Percentiles rank a stretch among this genome's conserved stretches.
phyloP scores from a whole-genome alignment of 1,140 invertebrate species.

The Tetragonula clypearis region DNA sequence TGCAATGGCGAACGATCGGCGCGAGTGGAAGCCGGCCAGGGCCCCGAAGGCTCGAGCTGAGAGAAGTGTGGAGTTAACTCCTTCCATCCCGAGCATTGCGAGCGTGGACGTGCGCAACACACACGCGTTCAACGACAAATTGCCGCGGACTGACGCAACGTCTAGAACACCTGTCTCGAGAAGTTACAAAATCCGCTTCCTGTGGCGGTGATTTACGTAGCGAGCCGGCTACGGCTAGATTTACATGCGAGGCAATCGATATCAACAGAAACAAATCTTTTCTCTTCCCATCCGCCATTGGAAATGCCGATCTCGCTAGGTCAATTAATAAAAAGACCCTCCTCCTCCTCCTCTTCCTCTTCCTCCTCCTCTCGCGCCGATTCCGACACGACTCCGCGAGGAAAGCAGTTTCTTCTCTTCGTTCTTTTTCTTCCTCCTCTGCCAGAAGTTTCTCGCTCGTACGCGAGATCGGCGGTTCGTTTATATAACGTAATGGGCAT shows the following conservation, averaged over 20 bases:
- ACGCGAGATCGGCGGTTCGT: conserved; percentile 19
- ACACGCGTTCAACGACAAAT: conserved; percentile 55
- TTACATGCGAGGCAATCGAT: conserved; percentile 7
- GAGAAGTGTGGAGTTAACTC: conserved; percentile 27
- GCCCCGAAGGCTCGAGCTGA: not conserved
- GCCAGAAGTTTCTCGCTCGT: not conserved
- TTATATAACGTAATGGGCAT: conserved; percentile 56
- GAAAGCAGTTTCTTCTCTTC: not conserved
- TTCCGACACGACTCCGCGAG: not conserved
- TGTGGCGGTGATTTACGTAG: conserved; percentile 43
- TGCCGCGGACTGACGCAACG: conserved; percentile 60
- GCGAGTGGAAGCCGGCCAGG: not conserved
- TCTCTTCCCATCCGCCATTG: not conserved
- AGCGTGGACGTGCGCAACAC: conserved; percentile 20
- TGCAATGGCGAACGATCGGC: not conserved
- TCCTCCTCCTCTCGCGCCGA: not conserved
- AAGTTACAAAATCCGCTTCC: conserved; percentile 67
- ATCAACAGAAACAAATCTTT: conserved; percentile 27
- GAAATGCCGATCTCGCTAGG: not conserved
- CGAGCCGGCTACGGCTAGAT: conserved; percentile 24
- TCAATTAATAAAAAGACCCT: conserved; percentile 6
- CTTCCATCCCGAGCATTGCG: conserved; percentile 45
- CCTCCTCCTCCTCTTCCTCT: not conserved
- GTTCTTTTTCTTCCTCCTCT: not conserved
- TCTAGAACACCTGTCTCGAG: conserved; percentile 64